phyloP scores from a whole-genome alignment of 2,113 vertebrate genomes.

The Notarius lentiginosus region DNA sequence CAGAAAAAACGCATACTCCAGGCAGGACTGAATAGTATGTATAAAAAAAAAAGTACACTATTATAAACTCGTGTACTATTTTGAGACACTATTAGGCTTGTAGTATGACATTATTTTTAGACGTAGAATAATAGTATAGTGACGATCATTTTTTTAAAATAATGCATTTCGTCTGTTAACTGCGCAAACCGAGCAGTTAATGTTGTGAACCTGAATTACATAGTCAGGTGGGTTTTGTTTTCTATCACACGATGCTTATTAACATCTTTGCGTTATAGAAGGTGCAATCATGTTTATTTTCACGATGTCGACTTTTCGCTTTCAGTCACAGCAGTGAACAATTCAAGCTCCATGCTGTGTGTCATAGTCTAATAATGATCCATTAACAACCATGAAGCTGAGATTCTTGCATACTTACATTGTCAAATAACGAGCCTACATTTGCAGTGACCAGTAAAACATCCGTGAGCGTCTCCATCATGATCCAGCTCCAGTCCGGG shows the following conservation, averaged over 20 bases:
- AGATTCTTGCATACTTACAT: constrained; percentile 68
- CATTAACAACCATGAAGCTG: not conserved
- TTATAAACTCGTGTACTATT: not conserved
- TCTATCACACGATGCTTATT: not conserved
- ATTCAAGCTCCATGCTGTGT: not conserved
- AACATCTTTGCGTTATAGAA: not conserved
- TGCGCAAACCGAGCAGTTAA: not conserved
- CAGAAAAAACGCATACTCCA: not conserved
- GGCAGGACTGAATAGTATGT: not conserved
- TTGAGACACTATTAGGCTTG: not conserved
- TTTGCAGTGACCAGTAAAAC: constrained; percentile 79
- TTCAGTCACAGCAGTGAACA: not conserved
- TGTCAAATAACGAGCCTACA: constrained; percentile 78
- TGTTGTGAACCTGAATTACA: not conserved
- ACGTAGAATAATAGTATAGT: too few relatives aligned
- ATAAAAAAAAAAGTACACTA: not conserved
- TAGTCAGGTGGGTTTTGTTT: not conserved
- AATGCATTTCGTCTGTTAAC: too few relatives aligned
- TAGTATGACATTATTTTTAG: not conserved
- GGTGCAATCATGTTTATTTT: constrained; percentile 1
- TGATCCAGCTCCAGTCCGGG: constrained; percentile 43
- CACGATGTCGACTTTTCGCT: not conserved
- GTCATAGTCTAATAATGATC: not conserved
- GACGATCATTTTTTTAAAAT: too few relatives aligned
- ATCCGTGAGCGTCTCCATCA: constrained; percentile 71